Evolutionary conservation across 2,888 invertebrate species (phyloP), one percentile per base, ranked within the genome.

Genomic region (Eilema sororculum): DNA sequence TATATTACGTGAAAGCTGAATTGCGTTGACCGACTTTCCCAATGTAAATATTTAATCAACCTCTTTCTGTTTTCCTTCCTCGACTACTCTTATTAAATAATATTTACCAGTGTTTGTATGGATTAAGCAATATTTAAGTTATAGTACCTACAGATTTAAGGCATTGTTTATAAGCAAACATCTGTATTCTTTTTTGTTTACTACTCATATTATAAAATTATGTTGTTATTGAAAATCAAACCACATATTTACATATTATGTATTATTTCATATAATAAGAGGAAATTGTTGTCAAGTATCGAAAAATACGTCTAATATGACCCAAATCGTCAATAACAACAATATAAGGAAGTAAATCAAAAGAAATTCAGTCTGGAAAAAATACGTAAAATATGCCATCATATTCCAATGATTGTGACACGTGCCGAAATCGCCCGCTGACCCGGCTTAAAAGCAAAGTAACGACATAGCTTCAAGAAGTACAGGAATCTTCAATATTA

Each of bases 371-470:
- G 78, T 79, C 67, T 72, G 67, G 69, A 75, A 79, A 71, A 65
- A 75, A 79, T 73, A 33, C 70, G 72, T 65, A 57, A 69, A 73
- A 79, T 69, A 69, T 77, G 79, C 71, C 78, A 75, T 73, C 71
- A 73, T 78, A 59, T 79, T 69, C 79, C 72, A 70, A 70, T 78
- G 70, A 67, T 68, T 73, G 70, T 73, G 79, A 73, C 78, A 79
- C 79, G 76, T 79, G 78, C 70, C 67, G 70, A 57, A 58, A 66
- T 65, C 71, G 68, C 71, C 61, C 73, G 28, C 61, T 79, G 78
- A 75, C 78, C 78, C 57, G 57, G 13, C 60, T 66, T 28, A 73
- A 67, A 68, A 66, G 75, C 67, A 74, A 69, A 70, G 68, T 72
- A 64, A 68, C 63, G 41, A 75, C 68, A 62, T 77, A 60, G 77